These are phyloP conservation scores for Andrena dorsata DNA, from an alignment of 2,888 invertebrate species.

Conservation along the genomic window DNA sequence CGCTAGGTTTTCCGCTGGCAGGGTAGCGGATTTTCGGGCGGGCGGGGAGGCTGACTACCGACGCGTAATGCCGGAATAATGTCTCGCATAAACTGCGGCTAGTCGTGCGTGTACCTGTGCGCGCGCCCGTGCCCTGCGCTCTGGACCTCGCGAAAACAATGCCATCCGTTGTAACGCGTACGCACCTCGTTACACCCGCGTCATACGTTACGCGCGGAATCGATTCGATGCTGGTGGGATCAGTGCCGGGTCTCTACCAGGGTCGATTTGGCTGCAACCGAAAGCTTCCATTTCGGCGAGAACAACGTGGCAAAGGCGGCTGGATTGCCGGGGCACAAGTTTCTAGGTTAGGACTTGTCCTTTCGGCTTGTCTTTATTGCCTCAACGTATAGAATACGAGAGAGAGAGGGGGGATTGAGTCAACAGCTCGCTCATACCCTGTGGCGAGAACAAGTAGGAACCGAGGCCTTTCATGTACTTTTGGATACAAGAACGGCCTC, in stretches of 20 bases:
- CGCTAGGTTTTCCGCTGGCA: conserved; percentile 73
- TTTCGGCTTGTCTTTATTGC: no score
- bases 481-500: no score
- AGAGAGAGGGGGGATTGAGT: no score
- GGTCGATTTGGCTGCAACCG: neutral
- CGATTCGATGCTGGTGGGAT: conserved; percentile 42
- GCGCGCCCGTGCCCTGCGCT: conserved; percentile 47
- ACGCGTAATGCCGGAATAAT: conserved; percentile 84
- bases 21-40: conserved; percentile 35
- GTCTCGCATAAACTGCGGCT: conserved; percentile 83
- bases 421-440: no score
- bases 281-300: neutral
- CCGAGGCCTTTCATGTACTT: no score
- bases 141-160: conserved; percentile 63
- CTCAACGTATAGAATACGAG: no score
- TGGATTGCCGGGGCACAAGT: no score
- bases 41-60: conserved; percentile 46
- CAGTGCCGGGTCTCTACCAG: neutral
- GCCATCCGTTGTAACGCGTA: conserved; percentile 68
- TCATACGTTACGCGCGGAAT: conserved; percentile 55
- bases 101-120: conserved; percentile 61
- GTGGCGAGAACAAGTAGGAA: no score
- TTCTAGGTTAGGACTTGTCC: no score
- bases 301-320: no score
- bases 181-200: conserved; percentile 71